Evolutionary conservation across 2,113 vertebrate species (phyloP).

Genomic region (Tenrec ecaudatus): DNA sequence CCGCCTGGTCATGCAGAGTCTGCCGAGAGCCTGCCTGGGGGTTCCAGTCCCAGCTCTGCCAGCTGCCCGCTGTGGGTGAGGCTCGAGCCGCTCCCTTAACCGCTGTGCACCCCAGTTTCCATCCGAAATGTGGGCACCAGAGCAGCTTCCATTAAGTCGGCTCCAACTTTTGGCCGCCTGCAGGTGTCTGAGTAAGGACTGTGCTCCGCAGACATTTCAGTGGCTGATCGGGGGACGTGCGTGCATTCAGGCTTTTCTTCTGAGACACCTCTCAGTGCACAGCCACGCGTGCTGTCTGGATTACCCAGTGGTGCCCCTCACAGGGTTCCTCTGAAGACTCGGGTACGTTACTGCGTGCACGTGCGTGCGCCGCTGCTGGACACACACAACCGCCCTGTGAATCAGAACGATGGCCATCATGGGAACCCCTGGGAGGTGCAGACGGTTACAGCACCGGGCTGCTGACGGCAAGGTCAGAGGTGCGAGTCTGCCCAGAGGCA

Average conservation of each 20-base stretch:
- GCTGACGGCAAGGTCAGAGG: not conserved
- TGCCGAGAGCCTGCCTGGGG: not conserved
- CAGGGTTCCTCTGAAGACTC: not conserved
- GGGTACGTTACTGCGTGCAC: no score
- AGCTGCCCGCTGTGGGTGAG: not conserved
- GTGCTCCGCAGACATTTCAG: not conserved
- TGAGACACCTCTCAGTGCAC: not conserved
- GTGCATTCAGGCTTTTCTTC: not conserved
- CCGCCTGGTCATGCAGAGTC: not conserved
- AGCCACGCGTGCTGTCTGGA: not conserved
- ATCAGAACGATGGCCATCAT: not conserved
- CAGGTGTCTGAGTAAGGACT: not conserved
- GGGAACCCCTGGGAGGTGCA: not conserved
- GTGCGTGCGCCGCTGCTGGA: not conserved
- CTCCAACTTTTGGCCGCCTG: not conserved
- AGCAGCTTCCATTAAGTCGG: not conserved
- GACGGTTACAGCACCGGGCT: not conserved
- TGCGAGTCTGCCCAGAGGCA: not conserved
- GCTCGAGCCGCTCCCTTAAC: not conserved
- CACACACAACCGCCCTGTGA: no score
- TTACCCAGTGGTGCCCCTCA: no score
- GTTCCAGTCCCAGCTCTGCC: not conserved
- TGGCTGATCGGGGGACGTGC: not conserved
- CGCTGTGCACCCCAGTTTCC: no score
- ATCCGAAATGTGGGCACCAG: no score